Percentiles rank a stretch among this genome's conserved stretches.
These are phyloP conservation scores for Carassius carassius DNA, from an alignment of 2,113 vertebrate genomes.

Conservation along the genomic window DNA sequence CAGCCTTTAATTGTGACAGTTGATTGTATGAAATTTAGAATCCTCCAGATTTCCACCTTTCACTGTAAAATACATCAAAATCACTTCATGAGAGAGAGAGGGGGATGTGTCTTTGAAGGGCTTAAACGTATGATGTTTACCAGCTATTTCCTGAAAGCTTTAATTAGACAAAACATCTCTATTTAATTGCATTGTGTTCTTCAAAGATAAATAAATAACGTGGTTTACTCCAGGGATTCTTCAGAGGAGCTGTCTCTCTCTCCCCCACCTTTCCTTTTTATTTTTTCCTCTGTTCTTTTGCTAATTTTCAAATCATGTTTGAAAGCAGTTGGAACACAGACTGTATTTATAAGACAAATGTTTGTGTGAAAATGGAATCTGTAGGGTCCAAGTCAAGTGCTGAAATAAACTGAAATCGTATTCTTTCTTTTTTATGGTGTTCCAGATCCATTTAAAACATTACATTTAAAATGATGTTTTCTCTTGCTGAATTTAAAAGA, in stretches of 20 bases:
- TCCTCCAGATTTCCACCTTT: constrained; percentile 15
- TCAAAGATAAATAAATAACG: constrained; percentile 40
- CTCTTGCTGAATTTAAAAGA: background rate
- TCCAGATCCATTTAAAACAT: too few species aligned
- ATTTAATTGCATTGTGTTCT: constrained; percentile 52
- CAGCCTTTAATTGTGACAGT: background rate
- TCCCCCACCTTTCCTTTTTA: background rate
- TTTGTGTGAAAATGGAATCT: background rate
- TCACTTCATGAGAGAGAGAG: background rate
- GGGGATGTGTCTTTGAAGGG: constrained; percentile 41
- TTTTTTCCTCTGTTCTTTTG: background rate
- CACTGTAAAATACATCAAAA: background rate
- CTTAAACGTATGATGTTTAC: constrained; percentile 42
- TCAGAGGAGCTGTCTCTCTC: constrained; percentile 25
- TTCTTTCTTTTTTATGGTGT: too few species aligned
- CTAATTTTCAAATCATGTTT: constrained; percentile 20
- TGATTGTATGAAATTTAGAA: background rate
- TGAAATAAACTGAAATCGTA: background rate
- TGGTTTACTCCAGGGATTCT: constrained; percentile 41
- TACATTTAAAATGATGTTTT: background rate
- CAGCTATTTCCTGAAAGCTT: constrained; percentile 50
- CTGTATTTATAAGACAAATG: background rate
- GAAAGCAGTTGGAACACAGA: constrained; percentile 6
- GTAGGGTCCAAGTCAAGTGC: background rate
- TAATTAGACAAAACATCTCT: constrained; percentile 51